Evolutionary conservation across 2,888 invertebrate species (phyloP).

Genomic region (Melanargia galathea): DNA sequence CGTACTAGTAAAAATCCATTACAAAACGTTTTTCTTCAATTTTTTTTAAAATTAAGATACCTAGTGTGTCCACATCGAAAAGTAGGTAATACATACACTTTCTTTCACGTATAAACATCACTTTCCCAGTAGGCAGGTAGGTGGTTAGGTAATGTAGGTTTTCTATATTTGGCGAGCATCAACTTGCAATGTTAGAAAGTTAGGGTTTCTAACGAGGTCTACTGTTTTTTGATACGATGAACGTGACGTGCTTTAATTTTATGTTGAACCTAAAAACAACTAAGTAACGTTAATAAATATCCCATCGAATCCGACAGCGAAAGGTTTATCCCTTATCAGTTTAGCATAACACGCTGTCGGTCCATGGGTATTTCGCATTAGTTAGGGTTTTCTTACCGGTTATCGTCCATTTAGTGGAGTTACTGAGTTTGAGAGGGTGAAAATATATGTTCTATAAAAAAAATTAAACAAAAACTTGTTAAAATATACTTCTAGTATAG

Average conservation of each 20-base stretch:
- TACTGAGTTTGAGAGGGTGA: too few relatives aligned
- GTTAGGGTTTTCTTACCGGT: too few relatives aligned
- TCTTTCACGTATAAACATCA: slow-evolving; percentile 7
- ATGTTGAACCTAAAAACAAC: not conserved
- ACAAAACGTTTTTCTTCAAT: not conserved
- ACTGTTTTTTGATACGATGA: slow-evolving; percentile 10
- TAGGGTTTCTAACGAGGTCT: slow-evolving; percentile 28
- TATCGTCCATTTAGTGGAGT: too few relatives aligned
- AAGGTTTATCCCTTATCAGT: too few relatives aligned
- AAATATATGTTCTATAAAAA: too few relatives aligned
- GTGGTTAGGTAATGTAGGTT: slow-evolving; percentile 18
- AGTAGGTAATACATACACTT: slow-evolving; percentile 2
- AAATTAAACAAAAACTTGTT: too few relatives aligned
- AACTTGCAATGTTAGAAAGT: slow-evolving; percentile 35
- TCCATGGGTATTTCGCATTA: too few relatives aligned
- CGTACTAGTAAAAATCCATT: not conserved
- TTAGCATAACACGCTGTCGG: too few relatives aligned
- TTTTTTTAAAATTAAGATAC: too few relatives aligned
- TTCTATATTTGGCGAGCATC: slow-evolving; percentile 35
- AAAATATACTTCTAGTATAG: too few relatives aligned
- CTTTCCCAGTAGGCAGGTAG: slow-evolving; percentile 8
- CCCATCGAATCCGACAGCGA: too few relatives aligned
- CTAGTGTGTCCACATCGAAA: not conserved
- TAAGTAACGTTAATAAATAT: too few relatives aligned
- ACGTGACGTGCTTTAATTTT: slow-evolving; percentile 15